Base-by-base conservation (phyloP, 2,113 vertebrate genomes). In the Pteruthius melanotis region DNA sequence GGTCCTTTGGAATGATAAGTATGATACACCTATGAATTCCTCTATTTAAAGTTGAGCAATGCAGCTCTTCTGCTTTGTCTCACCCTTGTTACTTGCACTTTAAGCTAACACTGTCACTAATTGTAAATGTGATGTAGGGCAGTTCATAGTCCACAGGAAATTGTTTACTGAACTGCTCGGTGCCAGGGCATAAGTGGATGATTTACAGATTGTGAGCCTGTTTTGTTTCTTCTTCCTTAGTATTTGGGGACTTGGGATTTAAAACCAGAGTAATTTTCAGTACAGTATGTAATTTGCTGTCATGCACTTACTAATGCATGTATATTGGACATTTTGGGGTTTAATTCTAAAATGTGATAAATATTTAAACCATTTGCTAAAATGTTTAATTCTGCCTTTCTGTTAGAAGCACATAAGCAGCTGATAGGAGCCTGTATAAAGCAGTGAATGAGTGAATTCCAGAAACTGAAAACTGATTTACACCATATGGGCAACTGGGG, bases 21-120 rank as follows among this genome's bases (percentile, higher is more conserved):
- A 81, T 81, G 85, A 83, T 81, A 33, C 35, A 44, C 56, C 90
- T 68, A 49, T 8, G 7, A 35, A 75, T 92, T 83, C 76, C 61
- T 75, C 22, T 77, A 68, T 87, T 57, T 86, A 74, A 93, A 88
- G 92, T 81, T 86, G 78, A 92, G 89, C 91, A 90, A 3, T 52
- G 56, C 56, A 89, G 2, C 79, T 89, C 79, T 86, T 92, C 94
- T 96, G 95, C 83, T 95, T 95, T 95, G 87, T 95, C 88, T 96
- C 90, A 95, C 59, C 68, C 76, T 57, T 71, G 69, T 94, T 95
- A 81, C 93, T 93, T 74, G 72, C 64, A 56, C 89, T 95, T 94
- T 87, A 95, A 92, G 92, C 92, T 96, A 92, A 92, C 94, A 90
- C 82, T 97, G 96, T 96, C 94, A 96, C 85, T 90, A 81, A 83